These are phyloP conservation scores for Temnothorax longispinosus DNA, from an alignment of 1,140 invertebrate genomes.

Conservation along the genomic window DNA sequence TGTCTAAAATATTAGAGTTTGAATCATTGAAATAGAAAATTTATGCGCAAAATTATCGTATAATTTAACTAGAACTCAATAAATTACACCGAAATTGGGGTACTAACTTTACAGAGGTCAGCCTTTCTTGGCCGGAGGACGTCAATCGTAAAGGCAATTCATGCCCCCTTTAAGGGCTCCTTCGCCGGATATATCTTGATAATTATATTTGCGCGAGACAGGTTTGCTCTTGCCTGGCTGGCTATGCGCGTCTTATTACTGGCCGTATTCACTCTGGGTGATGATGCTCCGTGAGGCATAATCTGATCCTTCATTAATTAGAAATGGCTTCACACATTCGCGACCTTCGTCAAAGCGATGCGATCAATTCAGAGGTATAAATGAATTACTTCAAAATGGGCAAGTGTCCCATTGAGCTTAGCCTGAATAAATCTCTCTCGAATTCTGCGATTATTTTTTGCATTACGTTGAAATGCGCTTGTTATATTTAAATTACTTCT, in stretches of 20 bases:
- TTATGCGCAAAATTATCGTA: background rate
- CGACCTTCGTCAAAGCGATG: background rate
- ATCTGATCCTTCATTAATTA: conserved; percentile 39
- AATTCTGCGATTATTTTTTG: conserved; percentile 2
- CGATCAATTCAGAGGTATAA: background rate
- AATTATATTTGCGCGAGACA: conserved; percentile 39
- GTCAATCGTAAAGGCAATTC: background rate
- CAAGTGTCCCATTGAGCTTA: background rate
- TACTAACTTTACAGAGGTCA: conserved; percentile 1
- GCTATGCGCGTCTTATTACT: conserved; percentile 33
- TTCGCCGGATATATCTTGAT: conserved; percentile 16
- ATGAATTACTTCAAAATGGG: background rate
- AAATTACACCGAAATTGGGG: background rate
- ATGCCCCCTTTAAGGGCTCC: conserved; percentile 5
- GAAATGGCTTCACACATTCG: conserved; percentile 17
- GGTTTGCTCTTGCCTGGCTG: background rate
- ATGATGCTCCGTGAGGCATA: background rate
- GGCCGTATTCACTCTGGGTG: background rate
- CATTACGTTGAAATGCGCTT: background rate
- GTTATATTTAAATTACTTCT: conserved; percentile 3
- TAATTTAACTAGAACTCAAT: background rate
- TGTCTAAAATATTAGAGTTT: background rate
- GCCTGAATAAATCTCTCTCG: background rate
- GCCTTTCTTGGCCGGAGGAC: background rate
- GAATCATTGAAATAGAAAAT: conserved; percentile 2